These are phyloP conservation scores for Gambelia wislizenii DNA, from an alignment of 2,797 vertebrate genomes.

Conservation along the genomic window DNA sequence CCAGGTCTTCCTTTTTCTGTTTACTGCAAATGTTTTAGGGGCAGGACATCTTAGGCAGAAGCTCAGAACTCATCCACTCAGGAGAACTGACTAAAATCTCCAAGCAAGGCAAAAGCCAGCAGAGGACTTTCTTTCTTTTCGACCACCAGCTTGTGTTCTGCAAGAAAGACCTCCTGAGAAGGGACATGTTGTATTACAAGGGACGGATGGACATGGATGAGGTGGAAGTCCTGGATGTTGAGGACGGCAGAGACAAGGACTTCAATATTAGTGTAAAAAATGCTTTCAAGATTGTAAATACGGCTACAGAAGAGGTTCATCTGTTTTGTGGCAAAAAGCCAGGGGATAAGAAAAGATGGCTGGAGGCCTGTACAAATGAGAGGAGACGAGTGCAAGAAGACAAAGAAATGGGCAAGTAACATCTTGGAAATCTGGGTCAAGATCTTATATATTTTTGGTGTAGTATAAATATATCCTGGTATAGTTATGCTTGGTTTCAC, in stretches of 20 bases:
- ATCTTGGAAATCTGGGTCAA: background rate
- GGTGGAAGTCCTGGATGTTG: conserved; percentile 84
- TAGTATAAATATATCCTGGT: no score
- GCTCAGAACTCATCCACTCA: conserved; percentile 95
- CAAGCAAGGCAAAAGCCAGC: conserved; percentile 92
- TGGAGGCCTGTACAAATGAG: conserved; percentile 89
- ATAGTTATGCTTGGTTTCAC: no score
- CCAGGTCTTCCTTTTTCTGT: conserved; percentile 27
- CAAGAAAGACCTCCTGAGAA: conserved; percentile 94
- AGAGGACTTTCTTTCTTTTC: conserved; percentile 96
- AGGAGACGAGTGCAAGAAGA: conserved; percentile 91
- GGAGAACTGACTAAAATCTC: conserved; percentile 91
- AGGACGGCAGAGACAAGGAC: conserved; percentile 88
- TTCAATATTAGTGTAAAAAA: conserved; percentile 88
- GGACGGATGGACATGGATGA: conserved; percentile 90
- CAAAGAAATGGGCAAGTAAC: conserved; percentile 91
- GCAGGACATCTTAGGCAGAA: conserved; percentile 88
- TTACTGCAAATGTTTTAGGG: conserved; percentile 74
- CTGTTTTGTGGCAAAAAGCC: conserved; percentile 91
- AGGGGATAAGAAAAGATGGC: conserved; percentile 93
- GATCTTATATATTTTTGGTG: background rate
- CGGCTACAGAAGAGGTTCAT: conserved; percentile 84
- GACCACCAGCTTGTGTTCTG: conserved; percentile 97
- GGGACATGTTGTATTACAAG: conserved; percentile 95
- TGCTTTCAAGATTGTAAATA: conserved; percentile 87